Conservation (phyloP, 2,113 vertebrate species). For the Tragelaphus imberbis region DNA sequence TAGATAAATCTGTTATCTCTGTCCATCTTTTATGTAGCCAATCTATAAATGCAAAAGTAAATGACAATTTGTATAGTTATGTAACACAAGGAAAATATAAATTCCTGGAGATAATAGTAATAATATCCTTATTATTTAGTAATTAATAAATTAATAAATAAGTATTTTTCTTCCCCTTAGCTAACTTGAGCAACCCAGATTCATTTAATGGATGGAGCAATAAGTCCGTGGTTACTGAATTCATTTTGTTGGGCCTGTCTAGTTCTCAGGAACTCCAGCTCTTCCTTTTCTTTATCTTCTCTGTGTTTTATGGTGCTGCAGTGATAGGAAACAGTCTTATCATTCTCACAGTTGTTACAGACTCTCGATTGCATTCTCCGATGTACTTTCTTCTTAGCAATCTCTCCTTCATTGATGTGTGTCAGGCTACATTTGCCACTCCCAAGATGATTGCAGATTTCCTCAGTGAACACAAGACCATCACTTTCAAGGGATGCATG, state of each 20-base stretch:
- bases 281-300: not conserved
- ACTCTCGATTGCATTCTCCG: not conserved
- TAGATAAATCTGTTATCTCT: not conserved
- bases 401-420: slow-evolving; percentile 58
- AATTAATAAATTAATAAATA: not conserved
- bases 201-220: not conserved
- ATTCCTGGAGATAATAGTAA: not conserved
- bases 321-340: slow-evolving; percentile 45
- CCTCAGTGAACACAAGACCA: slow-evolving; percentile 36
- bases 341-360: slow-evolving; percentile 23
- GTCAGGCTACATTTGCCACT: slow-evolving; percentile 45
- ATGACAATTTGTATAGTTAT: not conserved
- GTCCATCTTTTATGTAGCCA: not conserved
- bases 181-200: not conserved
- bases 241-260: slow-evolving; percentile 33
- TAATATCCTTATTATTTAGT: not conserved
- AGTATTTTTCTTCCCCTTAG: not conserved
- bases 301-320: not conserved
- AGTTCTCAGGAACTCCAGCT: not conserved
- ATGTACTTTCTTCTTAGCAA: slow-evolving; percentile 59
- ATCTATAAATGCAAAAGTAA: not conserved
- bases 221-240: slow-evolving; percentile 2
- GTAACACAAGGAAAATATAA: too few relatives aligned
- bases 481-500: slow-evolving; percentile 52
- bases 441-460: slow-evolving; percentile 59